These are phyloP conservation scores for Falco novaeseelandiae DNA, from an alignment of 2,797 vertebrate species.

Conservation along the genomic window DNA sequence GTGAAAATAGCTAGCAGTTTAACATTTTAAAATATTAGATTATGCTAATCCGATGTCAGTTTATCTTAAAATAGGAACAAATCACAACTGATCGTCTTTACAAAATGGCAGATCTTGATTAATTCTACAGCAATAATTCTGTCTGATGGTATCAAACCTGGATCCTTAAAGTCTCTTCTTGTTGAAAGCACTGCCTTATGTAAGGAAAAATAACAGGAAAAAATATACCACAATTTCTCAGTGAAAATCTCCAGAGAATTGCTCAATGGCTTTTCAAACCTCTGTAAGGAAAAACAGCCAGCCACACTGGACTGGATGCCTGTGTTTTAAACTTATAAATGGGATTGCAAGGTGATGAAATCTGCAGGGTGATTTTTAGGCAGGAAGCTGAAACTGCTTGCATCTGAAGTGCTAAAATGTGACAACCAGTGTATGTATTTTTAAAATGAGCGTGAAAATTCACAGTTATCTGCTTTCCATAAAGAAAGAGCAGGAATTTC, in stretches of 20 bases:
- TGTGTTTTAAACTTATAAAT: slow-evolving; percentile 4
- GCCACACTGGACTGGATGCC: neutral
- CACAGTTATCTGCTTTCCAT: slow-evolving; percentile 50
- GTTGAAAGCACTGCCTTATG: neutral
- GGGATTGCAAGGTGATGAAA: neutral
- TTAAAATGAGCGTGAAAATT: slow-evolving; percentile 45
- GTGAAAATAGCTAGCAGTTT: neutral
- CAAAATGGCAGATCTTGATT: neutral
- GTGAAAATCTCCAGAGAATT: slow-evolving; percentile 12
- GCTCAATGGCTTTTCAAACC: neutral
- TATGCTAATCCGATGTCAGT: neutral
- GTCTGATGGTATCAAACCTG: neutral
- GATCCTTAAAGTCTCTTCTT: neutral
- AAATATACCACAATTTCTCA: neutral
- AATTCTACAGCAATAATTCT: neutral
- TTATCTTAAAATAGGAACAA: neutral
- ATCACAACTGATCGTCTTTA: neutral
- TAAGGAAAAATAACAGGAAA: neutral
- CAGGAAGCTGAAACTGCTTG: slow-evolving; percentile 19
- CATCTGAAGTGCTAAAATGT: slow-evolving; percentile 27
- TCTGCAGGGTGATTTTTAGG: slow-evolving; percentile 18
- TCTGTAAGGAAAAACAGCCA: neutral
- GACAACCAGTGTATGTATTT: neutral
- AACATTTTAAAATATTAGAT: neutral
- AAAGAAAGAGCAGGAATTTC: slow-evolving; percentile 48